phyloP scores from a whole-genome alignment of 2,113 vertebrate species.

The Pan troglodytes region NHGRI_mPanTro3-v2.1_pri NC_086015.1:65785001-65785500 shows the following conservation, averaged over 20 bases:
- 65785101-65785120: not conserved
- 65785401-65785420: not conserved
- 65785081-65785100: conserved; percentile 10
- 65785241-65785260: conserved; percentile 2
- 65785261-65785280: not conserved
- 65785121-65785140: conserved; percentile 34
- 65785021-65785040: conserved; percentile 18
- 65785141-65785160: not conserved
- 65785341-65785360: not conserved
- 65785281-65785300: not conserved
- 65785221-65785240: not conserved
- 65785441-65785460: no score
- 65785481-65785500: no score
- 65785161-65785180: not conserved
- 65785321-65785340: not conserved
- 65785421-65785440: not conserved
- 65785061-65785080: not conserved
- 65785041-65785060: conserved; percentile 51
- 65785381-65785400: not conserved
- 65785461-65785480: no score
- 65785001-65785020: conserved; percentile 53
- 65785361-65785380: not conserved
- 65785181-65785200: not conserved
- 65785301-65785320: not conserved
- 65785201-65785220: not conserved